Percentiles rank a stretch among this genome's conserved stretches.
Evolutionary conservation across 92 coral and sea anemone genomes (phyloP).

Genomic region (Epizoanthus fatuus): DNA sequence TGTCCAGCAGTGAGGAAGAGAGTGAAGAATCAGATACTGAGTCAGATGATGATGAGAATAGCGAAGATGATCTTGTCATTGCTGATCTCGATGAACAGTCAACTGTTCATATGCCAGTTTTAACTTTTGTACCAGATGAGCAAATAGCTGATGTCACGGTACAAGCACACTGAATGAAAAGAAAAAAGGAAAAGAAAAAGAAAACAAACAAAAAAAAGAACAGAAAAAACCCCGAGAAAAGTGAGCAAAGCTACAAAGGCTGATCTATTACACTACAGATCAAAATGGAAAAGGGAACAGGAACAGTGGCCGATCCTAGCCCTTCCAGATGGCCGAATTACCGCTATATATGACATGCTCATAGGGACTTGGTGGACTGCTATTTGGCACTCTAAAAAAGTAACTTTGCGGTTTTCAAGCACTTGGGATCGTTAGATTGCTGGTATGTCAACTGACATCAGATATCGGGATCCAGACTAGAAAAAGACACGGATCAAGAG

Average conservation of each 20-base stretch:
- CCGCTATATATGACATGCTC: constrained; percentile 24
- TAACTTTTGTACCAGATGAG: no score
- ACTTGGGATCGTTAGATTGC: constrained; percentile 9
- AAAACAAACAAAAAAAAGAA: background rate
- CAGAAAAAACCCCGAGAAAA: background rate
- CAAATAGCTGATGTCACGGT: no score
- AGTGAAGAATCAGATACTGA: constrained; percentile 22
- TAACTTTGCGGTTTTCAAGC: constrained; percentile 2
- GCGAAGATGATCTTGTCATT: constrained; percentile 16
- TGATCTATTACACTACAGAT: constrained; percentile 19
- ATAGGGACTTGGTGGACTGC: constrained; percentile 26
- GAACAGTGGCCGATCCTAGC: constrained; percentile 19
- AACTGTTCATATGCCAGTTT: no score
- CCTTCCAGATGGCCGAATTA: constrained; percentile 28
- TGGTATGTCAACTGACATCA: constrained; percentile 32
- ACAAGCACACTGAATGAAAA: no score
- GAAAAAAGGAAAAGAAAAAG: no score
- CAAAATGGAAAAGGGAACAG: constrained; percentile 23
- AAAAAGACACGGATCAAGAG: constrained; percentile 37
- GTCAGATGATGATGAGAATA: constrained; percentile 14
- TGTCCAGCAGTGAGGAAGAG: constrained; percentile 34
- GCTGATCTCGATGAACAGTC: background rate
- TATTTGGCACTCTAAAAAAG: background rate
- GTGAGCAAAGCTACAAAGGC: constrained; percentile 29
- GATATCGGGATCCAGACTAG: constrained; percentile 35